Conservation (phyloP, 2,113 vertebrate species). For the Lota lota region DNA sequence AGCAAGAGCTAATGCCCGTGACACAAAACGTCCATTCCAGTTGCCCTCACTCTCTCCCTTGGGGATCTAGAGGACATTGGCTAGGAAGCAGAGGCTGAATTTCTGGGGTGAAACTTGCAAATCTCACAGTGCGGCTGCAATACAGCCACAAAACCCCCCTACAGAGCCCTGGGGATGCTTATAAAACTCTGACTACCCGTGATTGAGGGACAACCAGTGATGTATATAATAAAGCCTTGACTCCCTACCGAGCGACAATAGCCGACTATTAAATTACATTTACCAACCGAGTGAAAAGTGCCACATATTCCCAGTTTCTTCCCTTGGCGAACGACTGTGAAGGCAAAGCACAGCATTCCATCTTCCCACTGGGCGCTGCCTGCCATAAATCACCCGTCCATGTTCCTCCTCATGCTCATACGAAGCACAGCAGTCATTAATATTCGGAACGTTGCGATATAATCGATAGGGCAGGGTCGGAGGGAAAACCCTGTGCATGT, state of each 20-base stretch:
- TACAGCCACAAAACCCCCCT: neutral
- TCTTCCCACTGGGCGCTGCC: conserved; percentile 11
- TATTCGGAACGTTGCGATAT: conserved; percentile 33
- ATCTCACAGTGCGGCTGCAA: too few relatives aligned
- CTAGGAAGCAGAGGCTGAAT: too few relatives aligned
- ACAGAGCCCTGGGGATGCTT: conserved; percentile 1
- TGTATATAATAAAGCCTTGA: neutral
- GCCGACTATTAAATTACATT: neutral
- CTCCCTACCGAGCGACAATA: neutral
- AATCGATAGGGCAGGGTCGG: conserved; percentile 38
- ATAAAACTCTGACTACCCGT: neutral
- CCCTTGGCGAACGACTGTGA: neutral
- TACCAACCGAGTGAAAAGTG: conserved; percentile 2
- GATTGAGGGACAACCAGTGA: neutral
- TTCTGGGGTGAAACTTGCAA: too few relatives aligned
- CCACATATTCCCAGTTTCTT: neutral
- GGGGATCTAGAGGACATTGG: too few relatives aligned
- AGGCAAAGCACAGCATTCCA: conserved; percentile 2
- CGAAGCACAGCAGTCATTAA: conserved; percentile 33
- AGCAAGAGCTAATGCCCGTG: too few relatives aligned
- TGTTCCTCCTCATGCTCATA: conserved; percentile 12
- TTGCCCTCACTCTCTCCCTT: too few relatives aligned
- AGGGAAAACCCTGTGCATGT: conserved; percentile 21
- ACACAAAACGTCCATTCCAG: too few relatives aligned
- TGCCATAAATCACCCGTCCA: conserved; percentile 40